Evolutionary conservation across 2,888 invertebrate genomes (phyloP), one percentile per base, ranked within the genome.

Genomic region (Zygogramma bicolorata): DNA sequence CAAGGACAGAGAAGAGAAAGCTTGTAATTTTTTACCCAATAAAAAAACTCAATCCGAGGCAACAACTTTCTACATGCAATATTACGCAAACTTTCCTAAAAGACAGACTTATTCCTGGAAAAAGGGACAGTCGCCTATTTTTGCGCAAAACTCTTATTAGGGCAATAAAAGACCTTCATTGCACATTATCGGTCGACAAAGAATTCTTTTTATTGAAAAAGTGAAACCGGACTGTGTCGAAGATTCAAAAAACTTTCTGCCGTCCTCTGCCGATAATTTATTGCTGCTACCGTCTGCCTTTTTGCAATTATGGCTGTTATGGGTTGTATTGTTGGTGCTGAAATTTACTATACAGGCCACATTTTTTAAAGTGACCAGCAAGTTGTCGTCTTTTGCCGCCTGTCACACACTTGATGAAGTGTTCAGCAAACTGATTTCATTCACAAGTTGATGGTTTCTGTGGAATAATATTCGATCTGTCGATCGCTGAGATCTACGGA

Each of bases 231-330:
- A 60, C 69, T 57, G 10, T 22, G 25, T 67, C 49, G 73, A 75
- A 69, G 75, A 40, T 31, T 59, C 61, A 73, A 75, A 75, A 75
- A 75, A 73, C 10, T 68, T 49, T 59, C 27, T 15, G 62, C 61
- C 66, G 69, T 71, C 69, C 62, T 61, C 58, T 63, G 65, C 68
- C 42, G 27, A 46, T 74, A 72, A 76, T 76, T 74, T 76, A 76
- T 74, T 66, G 66, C 74, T 34, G 77, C 79, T 79, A 79, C 79
- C 71, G 79, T 74, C 77, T 72, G 75, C 77, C 77, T 78, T 77
- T 75, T 76, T 73, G 74, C 75, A 76, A 76, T 79, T 75, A 79
- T 76, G 71, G 66, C 75, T 40, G 76, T 77, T 77, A 77, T 75
- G 76, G 77, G 73, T 74, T 66, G 71, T 71, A 74, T 79, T 79